phyloP scores from a whole-genome alignment of 2,113 vertebrate genomes.

The Pituophis catenifer region DNA sequence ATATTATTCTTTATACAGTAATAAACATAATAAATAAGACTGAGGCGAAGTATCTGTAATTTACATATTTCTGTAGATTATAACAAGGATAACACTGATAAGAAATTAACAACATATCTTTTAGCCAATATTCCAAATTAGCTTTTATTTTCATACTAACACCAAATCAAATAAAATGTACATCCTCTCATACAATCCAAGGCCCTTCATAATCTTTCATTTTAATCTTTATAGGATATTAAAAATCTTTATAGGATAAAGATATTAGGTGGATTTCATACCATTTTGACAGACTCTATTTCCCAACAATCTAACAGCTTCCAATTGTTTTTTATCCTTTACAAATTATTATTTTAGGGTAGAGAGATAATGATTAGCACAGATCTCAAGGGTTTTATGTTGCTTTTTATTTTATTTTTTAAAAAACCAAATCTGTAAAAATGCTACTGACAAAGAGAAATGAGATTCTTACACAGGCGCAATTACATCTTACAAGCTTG shows the following conservation, averaged over 20 bases:
- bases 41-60: background rate
- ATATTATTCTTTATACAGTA: background rate
- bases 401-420: background rate
- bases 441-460: constrained; percentile 30
- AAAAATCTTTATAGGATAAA: background rate
- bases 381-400: background rate
- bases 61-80: background rate
- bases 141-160: constrained; percentile 47
- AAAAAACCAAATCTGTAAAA: constrained; percentile 6
- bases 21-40: background rate
- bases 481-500: constrained; percentile 57
- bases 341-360: background rate
- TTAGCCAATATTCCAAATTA: background rate
- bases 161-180: background rate
- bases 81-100: background rate
- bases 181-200: constrained; percentile 5
- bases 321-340: background rate
- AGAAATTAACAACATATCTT: background rate
- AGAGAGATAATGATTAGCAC: background rate
- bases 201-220: background rate
- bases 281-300: background rate
- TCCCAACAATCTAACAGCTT: background rate
- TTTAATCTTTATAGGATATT: background rate
- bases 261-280: background rate
- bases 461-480: constrained; percentile 54